A percentile compares a stretch with the other conserved stretches of the same genome.
phyloP scores from a whole-genome alignment of 2,888 invertebrate genomes.

The Choristoneura rosaceana region DNA sequence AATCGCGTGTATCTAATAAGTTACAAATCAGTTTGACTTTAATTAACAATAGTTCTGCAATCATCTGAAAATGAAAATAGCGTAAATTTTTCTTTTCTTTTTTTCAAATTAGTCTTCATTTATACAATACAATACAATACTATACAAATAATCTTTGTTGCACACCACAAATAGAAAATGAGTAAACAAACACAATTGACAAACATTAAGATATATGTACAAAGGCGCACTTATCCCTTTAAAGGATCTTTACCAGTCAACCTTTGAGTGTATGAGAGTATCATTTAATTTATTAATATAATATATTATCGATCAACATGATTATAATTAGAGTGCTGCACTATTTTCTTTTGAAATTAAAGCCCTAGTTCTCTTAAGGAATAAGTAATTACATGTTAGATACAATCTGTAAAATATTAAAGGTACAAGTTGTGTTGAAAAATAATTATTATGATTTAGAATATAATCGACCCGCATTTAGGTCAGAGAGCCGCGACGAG shows the following conservation, averaged over 20 bases:
- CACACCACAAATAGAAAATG: no score
- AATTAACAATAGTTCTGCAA: background rate
- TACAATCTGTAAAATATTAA: conserved; percentile 11
- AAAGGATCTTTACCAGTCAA: no score
- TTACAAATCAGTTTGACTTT: background rate
- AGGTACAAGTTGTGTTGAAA: conserved; percentile 51
- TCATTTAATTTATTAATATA: background rate
- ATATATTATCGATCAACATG: background rate
- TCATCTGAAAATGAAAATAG: no score
- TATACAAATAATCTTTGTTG: no score
- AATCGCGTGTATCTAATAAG: background rate
- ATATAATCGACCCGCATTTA: conserved; percentile 47
- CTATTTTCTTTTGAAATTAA: no score
- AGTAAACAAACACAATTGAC: no score
- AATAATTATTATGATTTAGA: conserved; percentile 60
- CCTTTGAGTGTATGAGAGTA: no score
- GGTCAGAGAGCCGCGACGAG: conserved; percentile 56
- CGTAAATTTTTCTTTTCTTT: background rate
- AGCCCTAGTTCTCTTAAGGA: background rate
- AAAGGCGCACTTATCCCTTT: no score
- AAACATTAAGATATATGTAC: no score
- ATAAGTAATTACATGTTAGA: conserved; percentile 15
- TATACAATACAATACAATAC: no score
- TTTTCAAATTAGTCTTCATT: no score
- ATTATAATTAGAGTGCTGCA: background rate